A percentile compares a stretch with the other conserved stretches of the same genome.
Conservation (phyloP, 2,888 invertebrate genomes). For the Apodemia hepburni region DNA sequence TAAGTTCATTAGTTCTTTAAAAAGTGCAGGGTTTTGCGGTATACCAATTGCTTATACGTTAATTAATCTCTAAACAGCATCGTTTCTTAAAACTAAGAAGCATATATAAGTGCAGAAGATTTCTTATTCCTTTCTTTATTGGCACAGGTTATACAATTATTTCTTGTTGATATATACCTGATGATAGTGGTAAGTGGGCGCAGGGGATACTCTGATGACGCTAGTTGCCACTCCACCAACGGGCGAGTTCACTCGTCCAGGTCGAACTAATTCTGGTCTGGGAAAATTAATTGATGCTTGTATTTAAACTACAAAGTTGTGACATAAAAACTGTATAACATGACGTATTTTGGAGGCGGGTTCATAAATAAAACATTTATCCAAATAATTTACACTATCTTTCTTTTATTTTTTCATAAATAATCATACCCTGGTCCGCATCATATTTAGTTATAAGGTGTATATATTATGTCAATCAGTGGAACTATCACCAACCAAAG, state of each 20-base stretch:
- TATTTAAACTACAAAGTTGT: not conserved
- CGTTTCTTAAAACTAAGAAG: too few relatives aligned
- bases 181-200: slow-evolving; percentile 73
- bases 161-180: slow-evolving; percentile 47
- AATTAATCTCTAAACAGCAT: too few relatives aligned
- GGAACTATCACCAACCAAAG: not conserved
- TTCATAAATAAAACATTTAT: too few relatives aligned
- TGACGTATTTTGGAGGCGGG: too few relatives aligned
- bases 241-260: slow-evolving; percentile 73
- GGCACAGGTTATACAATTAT: not conserved
- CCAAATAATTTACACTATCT: too few relatives aligned
- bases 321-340: not conserved
- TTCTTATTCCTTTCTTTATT: not conserved
- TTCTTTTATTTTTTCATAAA: too few relatives aligned
- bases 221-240: slow-evolving; percentile 84
- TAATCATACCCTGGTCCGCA: too few relatives aligned
- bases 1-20: too few relatives aligned
- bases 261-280: slow-evolving; percentile 87
- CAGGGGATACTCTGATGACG: slow-evolving; percentile 92
- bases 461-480: too few relatives aligned
- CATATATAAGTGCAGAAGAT: not conserved
- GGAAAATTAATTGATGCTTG: slow-evolving; percentile 13
- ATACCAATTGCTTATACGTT: too few relatives aligned
- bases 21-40: too few relatives aligned
- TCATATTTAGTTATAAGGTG: too few relatives aligned